A percentile compares a stretch with the other conserved stretches of the same genome.
Evolutionary conservation across 2,797 vertebrate species (phyloP).

Genomic region (Rhinogobio ventralis): DNA sequence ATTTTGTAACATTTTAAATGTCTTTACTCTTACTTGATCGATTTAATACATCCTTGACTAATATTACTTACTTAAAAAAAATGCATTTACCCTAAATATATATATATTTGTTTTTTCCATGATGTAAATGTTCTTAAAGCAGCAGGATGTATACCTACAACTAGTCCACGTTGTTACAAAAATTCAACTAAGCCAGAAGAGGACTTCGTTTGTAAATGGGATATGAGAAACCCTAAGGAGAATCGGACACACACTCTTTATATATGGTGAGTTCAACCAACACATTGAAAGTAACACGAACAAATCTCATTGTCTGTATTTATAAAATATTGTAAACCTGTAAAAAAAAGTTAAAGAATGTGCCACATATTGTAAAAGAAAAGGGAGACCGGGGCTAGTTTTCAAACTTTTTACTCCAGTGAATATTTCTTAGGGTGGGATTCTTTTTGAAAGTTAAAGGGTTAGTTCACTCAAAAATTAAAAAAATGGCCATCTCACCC

Average conservation of each 20-base stretch:
- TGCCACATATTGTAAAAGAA: neutral
- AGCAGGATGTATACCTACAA: conserved; percentile 37
- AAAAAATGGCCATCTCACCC: too few species aligned
- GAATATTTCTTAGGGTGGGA: neutral
- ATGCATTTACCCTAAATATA: too few species aligned
- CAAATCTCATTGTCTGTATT: neutral
- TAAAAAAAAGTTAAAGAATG: neutral
- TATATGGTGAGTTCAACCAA: conserved; percentile 53
- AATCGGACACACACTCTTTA: conserved; percentile 44
- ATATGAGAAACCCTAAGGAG: conserved; percentile 11
- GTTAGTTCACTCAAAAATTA: neutral
- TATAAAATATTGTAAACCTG: neutral
- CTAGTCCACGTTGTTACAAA: conserved; percentile 51
- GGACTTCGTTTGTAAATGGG: conserved; percentile 56
- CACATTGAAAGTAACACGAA: neutral
- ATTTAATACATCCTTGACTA: neutral
- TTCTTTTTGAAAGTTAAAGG: neutral
- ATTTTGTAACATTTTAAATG: neutral
- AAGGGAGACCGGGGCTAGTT: neutral
- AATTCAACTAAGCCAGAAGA: conserved; percentile 1
- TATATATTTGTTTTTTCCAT: too few species aligned
- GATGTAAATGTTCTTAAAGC: conserved; percentile 22
- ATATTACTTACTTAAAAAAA: neutral
- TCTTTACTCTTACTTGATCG: neutral
- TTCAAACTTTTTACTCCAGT: neutral